A percentile compares a stretch with the other conserved stretches of the same genome.
Conservation (phyloP, 1,140 invertebrate genomes). For the Latrodectus geometricus region DNA sequence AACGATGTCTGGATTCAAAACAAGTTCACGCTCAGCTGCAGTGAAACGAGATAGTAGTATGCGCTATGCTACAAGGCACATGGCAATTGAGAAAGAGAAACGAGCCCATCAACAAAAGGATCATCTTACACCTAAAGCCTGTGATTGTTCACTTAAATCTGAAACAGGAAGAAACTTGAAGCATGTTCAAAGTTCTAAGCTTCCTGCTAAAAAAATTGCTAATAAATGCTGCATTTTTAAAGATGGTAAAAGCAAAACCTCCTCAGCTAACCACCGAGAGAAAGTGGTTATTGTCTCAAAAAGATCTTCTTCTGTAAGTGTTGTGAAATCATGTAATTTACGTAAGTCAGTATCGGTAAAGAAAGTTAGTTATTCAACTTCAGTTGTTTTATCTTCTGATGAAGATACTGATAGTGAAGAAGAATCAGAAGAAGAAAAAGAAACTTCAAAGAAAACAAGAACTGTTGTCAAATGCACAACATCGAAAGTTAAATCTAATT, state of each 20-base stretch:
- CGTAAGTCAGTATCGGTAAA: constrained; percentile 41
- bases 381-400: constrained; percentile 46
- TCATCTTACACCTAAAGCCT: constrained; percentile 17
- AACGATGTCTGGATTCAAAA: constrained; percentile 36
- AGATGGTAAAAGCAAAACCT: constrained; percentile 15
- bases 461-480: constrained; percentile 48
- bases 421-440: constrained; percentile 15
- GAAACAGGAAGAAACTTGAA: constrained; percentile 28
- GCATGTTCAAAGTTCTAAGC: constrained; percentile 28
- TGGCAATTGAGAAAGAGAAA: constrained; percentile 28
- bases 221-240: constrained; percentile 1
- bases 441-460: constrained; percentile 17
- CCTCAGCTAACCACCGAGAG: constrained; percentile 13
- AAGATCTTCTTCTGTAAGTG: constrained; percentile 55
- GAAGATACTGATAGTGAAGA: constrained; percentile 52
- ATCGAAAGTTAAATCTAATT: constrained; percentile 44
- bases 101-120: constrained; percentile 6
- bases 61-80: constrained; percentile 43
- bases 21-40: constrained; percentile 6
- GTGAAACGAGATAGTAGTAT: constrained; percentile 27
- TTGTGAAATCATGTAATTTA: constrained; percentile 43
- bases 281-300: constrained; percentile 57
- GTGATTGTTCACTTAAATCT: constrained; percentile 39
- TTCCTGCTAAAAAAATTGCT: constrained; percentile 19
- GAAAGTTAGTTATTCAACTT: constrained; percentile 51